Evolutionary conservation across 2,113 vertebrate species (phyloP).

Genomic region (Syrmaticus mikado): DNA sequence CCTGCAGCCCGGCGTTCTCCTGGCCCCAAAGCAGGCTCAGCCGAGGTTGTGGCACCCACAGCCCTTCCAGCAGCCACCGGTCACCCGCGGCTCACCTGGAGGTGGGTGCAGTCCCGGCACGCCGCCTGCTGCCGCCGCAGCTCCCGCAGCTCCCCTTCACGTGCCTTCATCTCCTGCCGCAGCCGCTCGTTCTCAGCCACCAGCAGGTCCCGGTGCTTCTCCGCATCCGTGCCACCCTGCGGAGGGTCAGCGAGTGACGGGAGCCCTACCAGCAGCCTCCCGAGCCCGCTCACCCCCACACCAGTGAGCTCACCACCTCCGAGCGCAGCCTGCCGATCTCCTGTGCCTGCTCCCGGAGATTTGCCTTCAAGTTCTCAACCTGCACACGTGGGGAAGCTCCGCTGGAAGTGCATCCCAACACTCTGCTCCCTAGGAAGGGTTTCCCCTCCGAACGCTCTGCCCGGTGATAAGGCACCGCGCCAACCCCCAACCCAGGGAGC

Average conservation of each 20-base stretch:
- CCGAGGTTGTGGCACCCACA: accelerated
- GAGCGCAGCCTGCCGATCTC: constrained; percentile 89
- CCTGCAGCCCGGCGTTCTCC: constrained; percentile 79
- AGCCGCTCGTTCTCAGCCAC: constrained; percentile 89
- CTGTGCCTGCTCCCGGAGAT: constrained; percentile 86
- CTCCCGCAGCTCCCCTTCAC: constrained; percentile 79
- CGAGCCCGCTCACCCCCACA: neutral
- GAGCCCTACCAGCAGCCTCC: neutral
- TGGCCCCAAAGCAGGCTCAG: constrained; percentile 1
- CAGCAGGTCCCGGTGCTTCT: constrained; percentile 94
- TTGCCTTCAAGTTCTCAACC: constrained; percentile 89
- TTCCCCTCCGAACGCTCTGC: neutral
- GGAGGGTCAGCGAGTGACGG: neutral
- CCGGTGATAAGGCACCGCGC: no score
- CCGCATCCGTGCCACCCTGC: constrained; percentile 90
- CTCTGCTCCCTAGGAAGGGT: neutral
- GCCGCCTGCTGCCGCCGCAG: constrained; percentile 44
- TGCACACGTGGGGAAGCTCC: constrained; percentile 46
- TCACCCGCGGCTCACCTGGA: constrained; percentile 72
- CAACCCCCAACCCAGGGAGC: accelerated
- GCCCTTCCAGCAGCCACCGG: accelerated
- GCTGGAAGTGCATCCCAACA: neutral
- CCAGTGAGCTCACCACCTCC: constrained; percentile 81
- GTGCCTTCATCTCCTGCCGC: constrained; percentile 86
- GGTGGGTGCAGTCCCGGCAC: constrained; percentile 79